Evolutionary conservation across 2,888 invertebrate species (phyloP), one percentile per base, ranked within the genome.

Genomic region (Volucella bombylans): DNA sequence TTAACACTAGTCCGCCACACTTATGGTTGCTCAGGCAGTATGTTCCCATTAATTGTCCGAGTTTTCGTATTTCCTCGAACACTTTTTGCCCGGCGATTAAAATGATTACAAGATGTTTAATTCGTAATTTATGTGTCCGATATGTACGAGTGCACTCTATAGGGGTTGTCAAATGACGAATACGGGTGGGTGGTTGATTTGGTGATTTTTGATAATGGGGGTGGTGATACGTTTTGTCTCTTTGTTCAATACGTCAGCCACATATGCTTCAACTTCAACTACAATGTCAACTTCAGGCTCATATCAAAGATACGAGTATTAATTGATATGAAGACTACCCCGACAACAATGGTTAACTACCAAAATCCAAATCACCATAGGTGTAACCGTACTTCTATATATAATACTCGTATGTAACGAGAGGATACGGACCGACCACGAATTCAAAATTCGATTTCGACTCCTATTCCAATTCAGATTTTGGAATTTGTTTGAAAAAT

Each of bases 1-100:
- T 65, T 59, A 68, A 69, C 57, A 74, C 64, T 69, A 41, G 69
- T 79, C 52, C 64, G 59, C 54, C 74, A 79, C 65, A 80, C 64
- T 73, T 74, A 79, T 79, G 45, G 72, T 67, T 31, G 31, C 31
- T 31, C 31, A 54, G 67, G 65, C 61, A 61, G 62, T 65, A 64
- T 73, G 15, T 52, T 49, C 18, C 47, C 39, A 43, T 61, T 61
- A 31, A 39, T 10, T 15, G 38, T 18, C 10, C 31, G 23, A 15
- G 61, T 62, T 1, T 41, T 49, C 59, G 1, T 43, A 45, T 72
- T 57, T 71, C 67, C 39, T 65, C 38, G 4, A 31, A 31, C 6
- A 31, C 50, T 47, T 15, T 49, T 10, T 52, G 11, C 18, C 73
- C 45, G 47, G 43, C 18, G 54, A 65, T 74, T 41, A 61, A 57